Percentiles rank a stretch among this genome's conserved stretches.
phyloP scores from a whole-genome alignment of 2,888 invertebrate genomes.

The Sarcophaga caerulescens region DNA sequence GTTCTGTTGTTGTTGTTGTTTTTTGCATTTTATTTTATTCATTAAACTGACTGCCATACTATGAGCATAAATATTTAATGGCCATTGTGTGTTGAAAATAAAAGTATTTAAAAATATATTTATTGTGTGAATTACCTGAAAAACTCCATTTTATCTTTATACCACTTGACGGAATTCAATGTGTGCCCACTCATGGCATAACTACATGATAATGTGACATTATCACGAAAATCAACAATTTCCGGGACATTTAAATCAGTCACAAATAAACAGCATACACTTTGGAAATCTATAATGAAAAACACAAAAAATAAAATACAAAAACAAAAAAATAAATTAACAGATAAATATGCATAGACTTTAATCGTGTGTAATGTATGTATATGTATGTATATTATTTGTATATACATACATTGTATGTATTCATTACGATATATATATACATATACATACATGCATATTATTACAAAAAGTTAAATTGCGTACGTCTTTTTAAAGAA shows the following conservation, averaged over 20 bases:
- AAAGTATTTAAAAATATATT: neutral
- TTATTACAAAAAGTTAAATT: constrained; percentile 4
- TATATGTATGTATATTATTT: no score
- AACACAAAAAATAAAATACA: constrained; percentile 39
- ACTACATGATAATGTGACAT: constrained; percentile 81
- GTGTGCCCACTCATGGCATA: constrained; percentile 82
- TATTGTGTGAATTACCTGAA: constrained; percentile 79
- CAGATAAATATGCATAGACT: neutral
- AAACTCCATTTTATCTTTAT: constrained; percentile 82
- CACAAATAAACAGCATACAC: constrained; percentile 76
- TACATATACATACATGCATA: no score
- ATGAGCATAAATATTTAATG: neutral
- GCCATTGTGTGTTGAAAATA: neutral
- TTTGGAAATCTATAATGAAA: constrained; percentile 73
- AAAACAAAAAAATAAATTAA: constrained; percentile 37
- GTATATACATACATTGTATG: no score
- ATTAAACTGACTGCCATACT: neutral
- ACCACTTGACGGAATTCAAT: constrained; percentile 83
- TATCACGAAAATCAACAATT: constrained; percentile 82
- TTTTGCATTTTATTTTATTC: no score
- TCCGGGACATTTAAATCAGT: constrained; percentile 82
- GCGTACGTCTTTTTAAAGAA: no score
- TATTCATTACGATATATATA: no score
- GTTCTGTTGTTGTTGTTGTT: no score
- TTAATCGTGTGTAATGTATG: neutral